Conservation (phyloP, 2,888 invertebrate species). For the Cephus rjabovi region DNA sequence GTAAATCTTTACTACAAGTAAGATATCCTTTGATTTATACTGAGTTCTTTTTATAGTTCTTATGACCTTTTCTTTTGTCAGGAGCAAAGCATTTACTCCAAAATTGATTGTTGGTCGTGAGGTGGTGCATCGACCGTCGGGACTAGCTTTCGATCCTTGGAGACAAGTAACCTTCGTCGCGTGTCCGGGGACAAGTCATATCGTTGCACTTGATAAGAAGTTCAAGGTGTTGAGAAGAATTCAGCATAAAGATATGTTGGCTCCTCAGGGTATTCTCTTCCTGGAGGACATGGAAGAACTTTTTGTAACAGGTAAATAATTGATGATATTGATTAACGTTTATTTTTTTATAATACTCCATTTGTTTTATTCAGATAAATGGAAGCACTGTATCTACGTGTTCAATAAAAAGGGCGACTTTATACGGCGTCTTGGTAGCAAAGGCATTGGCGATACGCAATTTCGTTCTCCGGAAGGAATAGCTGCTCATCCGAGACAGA, state of each 20-base stretch:
- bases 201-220: slow-evolving; percentile 69
- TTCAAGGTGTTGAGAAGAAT: slow-evolving; percentile 70
- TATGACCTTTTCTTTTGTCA: slow-evolving; percentile 38
- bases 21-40: not conserved
- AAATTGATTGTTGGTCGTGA: slow-evolving; percentile 70
- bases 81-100: slow-evolving; percentile 69
- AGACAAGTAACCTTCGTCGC: slow-evolving; percentile 73
- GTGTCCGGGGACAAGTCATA: slow-evolving; percentile 75
- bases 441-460: slow-evolving; percentile 74
- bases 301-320: slow-evolving; percentile 70
- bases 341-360: not conserved
- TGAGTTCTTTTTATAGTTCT: not conserved
- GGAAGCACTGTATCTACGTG: slow-evolving; percentile 78
- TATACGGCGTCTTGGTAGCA: slow-evolving; percentile 73
- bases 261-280: slow-evolving; percentile 74
- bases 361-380: slow-evolving; percentile 70
- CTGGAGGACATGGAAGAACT: slow-evolving; percentile 71
- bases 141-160: slow-evolving; percentile 76
- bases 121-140: slow-evolving; percentile 73
- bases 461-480: slow-evolving; percentile 82
- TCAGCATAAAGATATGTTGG: slow-evolving; percentile 71
- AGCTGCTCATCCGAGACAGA: slow-evolving; percentile 70
- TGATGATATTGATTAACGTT: not conserved
- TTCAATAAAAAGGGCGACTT: slow-evolving; percentile 75
- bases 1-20: slow-evolving; percentile 3